A percentile compares a stretch with the other conserved stretches of the same genome.
Evolutionary conservation across 2,113 vertebrate species (phyloP).

Genomic region (Poicephalus meyeri): DNA sequence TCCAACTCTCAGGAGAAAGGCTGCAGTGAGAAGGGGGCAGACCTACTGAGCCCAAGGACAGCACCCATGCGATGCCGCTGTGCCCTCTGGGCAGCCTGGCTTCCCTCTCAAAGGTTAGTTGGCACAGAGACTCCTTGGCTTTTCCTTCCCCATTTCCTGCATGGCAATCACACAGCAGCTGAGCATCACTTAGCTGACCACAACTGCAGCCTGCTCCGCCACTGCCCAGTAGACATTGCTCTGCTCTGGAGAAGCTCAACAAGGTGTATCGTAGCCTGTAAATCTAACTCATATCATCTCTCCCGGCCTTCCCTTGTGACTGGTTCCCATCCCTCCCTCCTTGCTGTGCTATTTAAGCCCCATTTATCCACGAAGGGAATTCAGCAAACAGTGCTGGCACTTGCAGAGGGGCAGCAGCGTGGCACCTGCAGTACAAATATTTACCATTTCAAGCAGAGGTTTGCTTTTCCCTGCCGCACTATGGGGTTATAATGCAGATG

Average conservation of each 20-base stretch:
- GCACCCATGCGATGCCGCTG: neutral
- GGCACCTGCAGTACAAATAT: neutral
- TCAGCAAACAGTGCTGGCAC: neutral
- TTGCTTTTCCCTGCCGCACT: neutral
- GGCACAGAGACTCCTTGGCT: neutral
- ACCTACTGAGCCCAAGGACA: neutral
- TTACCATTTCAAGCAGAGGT: neutral
- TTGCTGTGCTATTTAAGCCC: neutral
- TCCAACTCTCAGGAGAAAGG: neutral
- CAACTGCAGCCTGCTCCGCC: neutral
- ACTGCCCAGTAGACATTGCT: neutral
- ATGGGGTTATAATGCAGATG: neutral
- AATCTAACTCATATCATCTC: neutral
- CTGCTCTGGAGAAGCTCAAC: neutral
- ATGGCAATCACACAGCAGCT: neutral
- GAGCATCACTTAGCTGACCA: neutral
- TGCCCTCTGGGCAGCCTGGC: neutral
- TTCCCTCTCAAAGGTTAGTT: neutral
- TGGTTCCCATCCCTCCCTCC: neutral
- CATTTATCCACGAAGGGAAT: neutral
- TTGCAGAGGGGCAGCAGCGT: neutral
- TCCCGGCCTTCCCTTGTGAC: neutral
- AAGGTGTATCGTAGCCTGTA: accelerated
- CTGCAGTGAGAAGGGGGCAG: neutral
- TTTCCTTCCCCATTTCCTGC: neutral